Base-by-base conservation (phyloP, 2,888 invertebrate species). In the Spodoptera littoralis region DNA sequence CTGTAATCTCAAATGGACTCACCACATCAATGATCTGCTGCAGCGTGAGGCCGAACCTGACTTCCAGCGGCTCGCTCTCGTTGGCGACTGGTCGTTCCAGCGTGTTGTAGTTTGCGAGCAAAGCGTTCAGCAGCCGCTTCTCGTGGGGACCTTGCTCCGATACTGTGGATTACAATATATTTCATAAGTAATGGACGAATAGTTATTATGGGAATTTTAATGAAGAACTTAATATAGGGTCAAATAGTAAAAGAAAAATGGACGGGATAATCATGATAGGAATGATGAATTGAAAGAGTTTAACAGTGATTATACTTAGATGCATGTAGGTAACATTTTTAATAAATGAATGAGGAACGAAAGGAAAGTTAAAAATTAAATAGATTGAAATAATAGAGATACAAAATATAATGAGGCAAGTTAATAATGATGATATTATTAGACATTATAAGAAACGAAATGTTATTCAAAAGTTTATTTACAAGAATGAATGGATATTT, bases 11-110 rank as follows among this genome's bases (percentile, higher is more conserved):
- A 69, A 53, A 53, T 55, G 55, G 65, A 96, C 98, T 97, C 95
- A 98, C 98, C 97, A 98, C 98, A 93, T 98, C 98, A 89, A 98
- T 98, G 90, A 98, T 98, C 95, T 98, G 98, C 94, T 98, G 98
- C 84, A 98, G 93, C 71, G 98, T 98, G 90, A 98, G 96, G 84
- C 98, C 98, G 92, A 98, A 98, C 91, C 96, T 97, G 83, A 98
- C 98, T 95, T 98, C 97, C 77, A 98, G 95, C 57, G 98, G 97
- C 85, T 98, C 98, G 84, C 98, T 98, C 95, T 98, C 98, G 92
- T 98, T 98, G 84, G 97, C 97, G 75, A 98, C 98, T 64, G 98
- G 98, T 91, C 98, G 96, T 95, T 98, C 98, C 91, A 98, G 95
- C 79, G 97, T 97, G 95, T 98, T 98, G 95, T 98, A 98, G 71